Evolutionary conservation across 2,113 vertebrate genomes (phyloP).

Genomic region (Triplophysa tibetana): DNA sequence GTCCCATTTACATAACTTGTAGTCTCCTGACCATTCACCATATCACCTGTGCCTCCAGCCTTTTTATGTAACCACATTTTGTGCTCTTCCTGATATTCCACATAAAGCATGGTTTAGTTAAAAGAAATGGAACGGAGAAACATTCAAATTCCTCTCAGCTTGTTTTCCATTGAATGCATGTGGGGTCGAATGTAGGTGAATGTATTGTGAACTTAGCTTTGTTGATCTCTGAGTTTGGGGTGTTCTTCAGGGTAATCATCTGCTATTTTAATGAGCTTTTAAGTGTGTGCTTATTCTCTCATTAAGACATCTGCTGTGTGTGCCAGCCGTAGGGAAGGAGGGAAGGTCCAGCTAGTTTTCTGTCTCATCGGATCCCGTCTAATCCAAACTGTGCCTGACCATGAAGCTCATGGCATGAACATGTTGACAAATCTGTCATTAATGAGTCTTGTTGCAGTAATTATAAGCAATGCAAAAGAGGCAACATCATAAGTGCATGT

Average conservation of each 20-base stretch:
- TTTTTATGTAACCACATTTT: conserved; percentile 14
- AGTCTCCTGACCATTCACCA: neutral
- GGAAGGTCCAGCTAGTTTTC: conserved; percentile 7
- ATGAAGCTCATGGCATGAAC: neutral
- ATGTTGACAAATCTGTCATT: neutral
- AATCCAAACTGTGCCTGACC: neutral
- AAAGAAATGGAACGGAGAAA: too few species aligned
- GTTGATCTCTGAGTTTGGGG: conserved; percentile 10
- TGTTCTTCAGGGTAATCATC: conserved; percentile 23
- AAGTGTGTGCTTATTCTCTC: conserved; percentile 6
- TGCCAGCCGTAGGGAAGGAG: neutral
- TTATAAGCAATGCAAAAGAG: neutral
- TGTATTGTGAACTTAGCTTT: conserved; percentile 9
- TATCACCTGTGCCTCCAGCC: neutral
- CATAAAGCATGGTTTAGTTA: neutral
- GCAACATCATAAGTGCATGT: neutral
- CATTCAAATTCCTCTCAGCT: neutral
- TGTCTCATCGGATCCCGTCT: neutral
- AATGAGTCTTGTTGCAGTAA: neutral
- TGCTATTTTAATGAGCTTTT: conserved; percentile 28
- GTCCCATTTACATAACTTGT: neutral
- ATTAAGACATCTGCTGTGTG: conserved; percentile 38
- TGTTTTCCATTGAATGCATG: conserved; percentile 18
- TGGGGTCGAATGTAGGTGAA: neutral
- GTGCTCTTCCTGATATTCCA: neutral